phyloP scores from a whole-genome alignment of 2,113 vertebrate species.

The Neotragus pygmaeus region DNA sequence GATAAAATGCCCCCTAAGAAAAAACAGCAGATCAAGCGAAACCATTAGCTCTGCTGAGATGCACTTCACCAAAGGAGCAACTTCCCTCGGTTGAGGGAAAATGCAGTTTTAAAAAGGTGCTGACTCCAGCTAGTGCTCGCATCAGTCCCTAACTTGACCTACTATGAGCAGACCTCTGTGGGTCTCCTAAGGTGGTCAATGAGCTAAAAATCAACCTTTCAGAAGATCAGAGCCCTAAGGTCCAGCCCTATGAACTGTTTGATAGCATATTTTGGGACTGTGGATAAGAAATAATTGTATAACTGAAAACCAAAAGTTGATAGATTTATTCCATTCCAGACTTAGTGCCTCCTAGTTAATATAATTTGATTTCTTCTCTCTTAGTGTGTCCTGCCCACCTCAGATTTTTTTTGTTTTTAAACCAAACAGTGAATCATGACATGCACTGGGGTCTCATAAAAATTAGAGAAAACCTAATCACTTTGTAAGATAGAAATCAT shows the following conservation, averaged over 20 bases:
- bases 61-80: not conserved
- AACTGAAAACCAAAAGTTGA: not conserved
- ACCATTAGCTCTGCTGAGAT: not conserved
- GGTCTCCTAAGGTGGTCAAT: not conserved
- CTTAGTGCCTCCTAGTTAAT: not conserved
- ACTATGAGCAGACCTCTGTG: not conserved
- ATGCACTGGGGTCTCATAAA: not conserved
- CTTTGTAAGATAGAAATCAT: not conserved
- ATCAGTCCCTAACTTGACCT: not conserved
- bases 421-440: not conserved
- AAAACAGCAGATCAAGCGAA: not conserved
- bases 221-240: not conserved
- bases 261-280: not conserved
- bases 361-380: not conserved
- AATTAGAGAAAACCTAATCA: not conserved
- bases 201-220: not conserved
- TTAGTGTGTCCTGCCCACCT: not conserved
- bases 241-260: not conserved
- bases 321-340: not conserved
- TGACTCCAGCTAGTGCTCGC: not conserved
- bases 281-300: not conserved
- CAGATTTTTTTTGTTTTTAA: not conserved
- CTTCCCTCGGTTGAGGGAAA: not conserved
- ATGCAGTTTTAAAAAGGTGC: not conserved
- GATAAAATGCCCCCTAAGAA: not conserved